Evolutionary conservation across 2,888 invertebrate genomes (phyloP), one percentile per base, ranked within the genome.

Genomic region (Beris morrisii): DNA sequence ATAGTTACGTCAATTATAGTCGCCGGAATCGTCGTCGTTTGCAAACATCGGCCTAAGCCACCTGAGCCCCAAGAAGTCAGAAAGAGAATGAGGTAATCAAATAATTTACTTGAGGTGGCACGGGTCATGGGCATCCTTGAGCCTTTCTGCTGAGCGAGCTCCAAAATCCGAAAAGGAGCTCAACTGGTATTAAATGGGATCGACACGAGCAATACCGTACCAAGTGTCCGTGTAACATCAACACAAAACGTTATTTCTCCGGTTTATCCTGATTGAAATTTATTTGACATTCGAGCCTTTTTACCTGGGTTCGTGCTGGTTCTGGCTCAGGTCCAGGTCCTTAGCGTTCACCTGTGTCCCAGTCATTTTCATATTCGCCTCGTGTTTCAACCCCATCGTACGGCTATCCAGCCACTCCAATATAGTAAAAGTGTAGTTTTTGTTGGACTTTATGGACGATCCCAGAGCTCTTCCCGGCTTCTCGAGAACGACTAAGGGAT

Each of bases 1-100:
- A 75, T 81, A 71, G 79, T 81, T 73, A 80, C 81, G 76, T 81
- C 81, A 78, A 81, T 81, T 78, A 79, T 81, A 73, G 80, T 81
- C 65, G 81, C 81, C 71, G 81, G 81, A 69, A 78, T 81, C 71
- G 80, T 81, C 68, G 80, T 81, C 71, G 78, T 80, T 71, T 81
- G 81, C 71, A 77, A 78, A 70, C 79, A 79, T 74, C 75, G 80
- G 69, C 81, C 81, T 70, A 75, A 80, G 66, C 81, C 81, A 78
- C 81, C 81, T 76, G 78, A 81, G 73, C 81, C 81, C 61, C 81
- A 81, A 76, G 81, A 81, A 73, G 80, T 81, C 67, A 77, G 80
- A 71, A 81, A 81, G 71, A 77, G 77, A 73, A 81, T 81, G 80
- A 77, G 81, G 81, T 81, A 74, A 79, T 69, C 48, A 66, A 59